These are phyloP conservation scores for Drosophila ezoana DNA, from an alignment of 2,888 invertebrate species.

Conservation along the genomic window DNA sequence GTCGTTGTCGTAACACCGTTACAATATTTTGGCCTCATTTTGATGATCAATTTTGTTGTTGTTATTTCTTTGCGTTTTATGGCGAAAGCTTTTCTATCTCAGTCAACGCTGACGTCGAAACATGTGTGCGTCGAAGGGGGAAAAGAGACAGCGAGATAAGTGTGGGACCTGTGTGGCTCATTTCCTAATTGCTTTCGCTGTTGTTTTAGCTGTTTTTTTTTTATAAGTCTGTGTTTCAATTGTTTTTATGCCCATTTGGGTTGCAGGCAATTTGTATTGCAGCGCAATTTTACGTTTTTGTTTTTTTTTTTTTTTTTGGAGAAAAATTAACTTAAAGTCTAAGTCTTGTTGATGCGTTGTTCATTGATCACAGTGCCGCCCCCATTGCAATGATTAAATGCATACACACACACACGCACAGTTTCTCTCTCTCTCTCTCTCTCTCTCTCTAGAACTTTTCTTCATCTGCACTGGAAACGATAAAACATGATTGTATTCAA, in stretches of 20 bases:
- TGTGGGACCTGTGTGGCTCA: conserved; percentile 25
- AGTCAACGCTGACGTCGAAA: conserved; percentile 33
- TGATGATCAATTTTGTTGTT: conserved; percentile 43
- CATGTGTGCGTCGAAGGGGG: neutral
- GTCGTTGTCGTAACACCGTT: conserved; percentile 42
- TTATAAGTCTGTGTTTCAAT: neutral
- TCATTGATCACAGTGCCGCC: conserved; percentile 38
- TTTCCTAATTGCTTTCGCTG: conserved; percentile 45
- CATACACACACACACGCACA: neutral
- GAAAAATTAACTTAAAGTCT: neutral
- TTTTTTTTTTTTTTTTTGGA: neutral
- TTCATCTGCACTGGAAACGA: conserved; percentile 27
- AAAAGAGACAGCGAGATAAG: neutral
- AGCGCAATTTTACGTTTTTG: neutral
- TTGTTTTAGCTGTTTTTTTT: conserved; percentile 16
- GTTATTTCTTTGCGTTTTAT: conserved; percentile 37
- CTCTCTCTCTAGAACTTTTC: neutral
- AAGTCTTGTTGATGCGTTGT: conserved; percentile 24
- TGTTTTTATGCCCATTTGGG: conserved; percentile 9
- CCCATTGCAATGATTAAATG: conserved; percentile 33
- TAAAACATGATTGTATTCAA: conserved; percentile 48
- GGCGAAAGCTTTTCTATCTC: conserved; percentile 30
- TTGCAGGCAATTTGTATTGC: neutral
- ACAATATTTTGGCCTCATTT: conserved; percentile 50
- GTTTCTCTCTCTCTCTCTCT: neutral